These are phyloP conservation scores for Amblyjoppa proteus DNA, from an alignment of 2,888 invertebrate genomes.

Conservation along the genomic window DNA sequence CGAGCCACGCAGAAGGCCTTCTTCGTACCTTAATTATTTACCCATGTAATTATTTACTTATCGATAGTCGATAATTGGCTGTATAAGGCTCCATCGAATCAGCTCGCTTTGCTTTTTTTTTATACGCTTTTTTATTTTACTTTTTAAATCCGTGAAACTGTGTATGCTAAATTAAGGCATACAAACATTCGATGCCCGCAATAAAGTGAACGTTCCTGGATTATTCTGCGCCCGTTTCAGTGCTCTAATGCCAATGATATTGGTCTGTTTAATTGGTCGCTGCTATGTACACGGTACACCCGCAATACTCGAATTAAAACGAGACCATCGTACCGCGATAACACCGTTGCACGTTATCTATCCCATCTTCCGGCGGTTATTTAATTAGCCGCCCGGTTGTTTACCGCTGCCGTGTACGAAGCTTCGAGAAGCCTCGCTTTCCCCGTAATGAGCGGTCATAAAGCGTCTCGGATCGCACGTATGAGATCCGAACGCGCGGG, in stretches of 20 bases:
- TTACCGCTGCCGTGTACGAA: constrained; percentile 57
- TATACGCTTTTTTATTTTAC: background rate
- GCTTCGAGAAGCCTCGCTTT: constrained; percentile 71
- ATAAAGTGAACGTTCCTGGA: constrained; percentile 11
- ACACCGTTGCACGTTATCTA: constrained; percentile 45
- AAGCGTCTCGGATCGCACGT: constrained; percentile 58
- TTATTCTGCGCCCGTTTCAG: background rate
- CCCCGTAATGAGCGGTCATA: constrained; percentile 76
- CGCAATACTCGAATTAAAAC: constrained; percentile 13
- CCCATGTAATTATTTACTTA: background rate
- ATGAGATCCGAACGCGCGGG: background rate
- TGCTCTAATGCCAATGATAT: constrained; percentile 1
- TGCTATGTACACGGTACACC: constrained; percentile 21
- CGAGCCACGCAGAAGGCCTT: background rate
- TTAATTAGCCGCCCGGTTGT: constrained; percentile 76
- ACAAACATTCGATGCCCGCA: background rate
- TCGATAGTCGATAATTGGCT: background rate
- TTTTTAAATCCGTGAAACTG: background rate
- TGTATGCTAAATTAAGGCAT: background rate
- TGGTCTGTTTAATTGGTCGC: background rate
- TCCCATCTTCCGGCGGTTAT: constrained; percentile 71
- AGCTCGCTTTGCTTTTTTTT: background rate
- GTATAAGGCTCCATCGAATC: background rate
- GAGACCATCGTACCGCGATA: constrained; percentile 30
- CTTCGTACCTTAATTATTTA: background rate